Evolutionary conservation across 2,113 vertebrate genomes (phyloP).

Genomic region (Lethenteron camtschaticum): DNA sequence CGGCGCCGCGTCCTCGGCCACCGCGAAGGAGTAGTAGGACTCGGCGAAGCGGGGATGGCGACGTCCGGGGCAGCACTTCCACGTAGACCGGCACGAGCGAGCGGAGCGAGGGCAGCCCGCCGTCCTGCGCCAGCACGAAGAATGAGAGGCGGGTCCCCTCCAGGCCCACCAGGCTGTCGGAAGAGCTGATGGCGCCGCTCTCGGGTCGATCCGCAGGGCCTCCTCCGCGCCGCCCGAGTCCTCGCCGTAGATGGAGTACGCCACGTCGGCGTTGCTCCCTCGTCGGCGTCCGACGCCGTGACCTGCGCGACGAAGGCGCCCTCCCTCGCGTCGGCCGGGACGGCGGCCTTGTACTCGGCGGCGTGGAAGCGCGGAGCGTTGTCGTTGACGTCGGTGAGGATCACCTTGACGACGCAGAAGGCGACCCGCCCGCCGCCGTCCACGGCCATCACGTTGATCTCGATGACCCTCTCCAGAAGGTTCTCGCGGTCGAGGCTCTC

Average conservation of each 20-base stretch:
- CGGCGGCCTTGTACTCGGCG: slow-evolving; percentile 55
- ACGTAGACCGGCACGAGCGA: slow-evolving; percentile 77
- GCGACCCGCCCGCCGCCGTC: slow-evolving; percentile 58
- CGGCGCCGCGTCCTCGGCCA: slow-evolving; percentile 54
- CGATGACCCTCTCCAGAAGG: slow-evolving; percentile 34
- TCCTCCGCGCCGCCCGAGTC: slow-evolving; percentile 53
- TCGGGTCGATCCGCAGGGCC: slow-evolving; percentile 78
- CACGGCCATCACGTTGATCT: slow-evolving; percentile 44
- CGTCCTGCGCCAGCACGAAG: slow-evolving; percentile 86
- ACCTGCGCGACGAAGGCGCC: slow-evolving; percentile 71
- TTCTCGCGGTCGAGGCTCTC: slow-evolving; percentile 71
- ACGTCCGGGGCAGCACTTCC: slow-evolving; percentile 59
- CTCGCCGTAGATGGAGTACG: slow-evolving; percentile 77
- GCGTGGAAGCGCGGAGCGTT: slow-evolving; percentile 52
- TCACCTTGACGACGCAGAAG: slow-evolving; percentile 53
- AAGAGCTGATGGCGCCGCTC: slow-evolving; percentile 91
- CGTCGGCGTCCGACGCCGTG: slow-evolving; percentile 60
- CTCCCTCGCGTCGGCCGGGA: slow-evolving; percentile 52
- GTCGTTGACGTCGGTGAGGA: slow-evolving; percentile 75
- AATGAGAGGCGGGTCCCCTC: slow-evolving; percentile 70
- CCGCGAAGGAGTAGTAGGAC: slow-evolving; percentile 50
- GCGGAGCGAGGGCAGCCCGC: slow-evolving; percentile 52
- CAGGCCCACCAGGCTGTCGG: slow-evolving; percentile 56
- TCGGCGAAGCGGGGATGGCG: slow-evolving; percentile 49
- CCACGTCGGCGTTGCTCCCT: slow-evolving; percentile 55